These are phyloP conservation scores for Drosophila suboccidentalis DNA, from an alignment of 2,888 invertebrate genomes.

Conservation along the genomic window DNA sequence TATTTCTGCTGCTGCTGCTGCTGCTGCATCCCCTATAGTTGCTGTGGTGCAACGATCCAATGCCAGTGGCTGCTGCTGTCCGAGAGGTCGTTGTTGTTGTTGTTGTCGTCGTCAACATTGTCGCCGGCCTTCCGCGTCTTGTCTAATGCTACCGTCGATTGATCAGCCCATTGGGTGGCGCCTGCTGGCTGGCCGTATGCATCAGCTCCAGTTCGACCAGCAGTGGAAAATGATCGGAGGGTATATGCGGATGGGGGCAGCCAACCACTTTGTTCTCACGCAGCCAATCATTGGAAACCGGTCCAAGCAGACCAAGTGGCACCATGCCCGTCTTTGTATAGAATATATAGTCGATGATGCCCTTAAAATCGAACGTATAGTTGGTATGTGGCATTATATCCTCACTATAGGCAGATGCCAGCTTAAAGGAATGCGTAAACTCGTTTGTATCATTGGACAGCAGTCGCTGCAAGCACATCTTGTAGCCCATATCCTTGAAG, in stretches of 20 bases:
- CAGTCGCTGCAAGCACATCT: conserved; percentile 95
- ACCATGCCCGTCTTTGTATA: conserved; percentile 98
- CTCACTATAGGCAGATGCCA: conserved; percentile 97
- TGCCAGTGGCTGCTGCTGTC: conserved; percentile 22
- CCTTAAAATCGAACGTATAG: conserved; percentile 99
- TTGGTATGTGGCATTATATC: conserved; percentile 99
- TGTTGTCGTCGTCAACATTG: conserved; percentile 54
- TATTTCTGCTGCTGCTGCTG: conserved; percentile 12
- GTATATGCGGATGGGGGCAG: conserved; percentile 98
- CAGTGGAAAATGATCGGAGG: conserved; percentile 97
- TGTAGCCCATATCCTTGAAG: conserved; percentile 98
- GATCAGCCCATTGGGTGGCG: conserved; percentile 92
- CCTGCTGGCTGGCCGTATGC: conserved; percentile 90
- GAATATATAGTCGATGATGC: conserved; percentile 99
- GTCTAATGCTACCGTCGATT: conserved; percentile 92
- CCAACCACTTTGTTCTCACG: conserved; percentile 98
- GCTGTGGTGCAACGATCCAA: conserved; percentile 40
- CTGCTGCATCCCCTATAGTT: conserved; percentile 32
- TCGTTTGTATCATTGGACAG: conserved; percentile 94
- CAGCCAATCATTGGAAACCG: conserved; percentile 96
- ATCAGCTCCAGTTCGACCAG: conserved; percentile 96
- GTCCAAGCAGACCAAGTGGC: conserved; percentile 97
- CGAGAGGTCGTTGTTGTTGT: conserved; percentile 35
- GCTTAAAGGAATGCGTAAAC: conserved; percentile 98
- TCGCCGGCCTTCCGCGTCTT: conserved; percentile 68